These are phyloP conservation scores for silkworm (Bombyx mori) DNA, from an alignment of 1,140 invertebrate species.

Conservation along the genomic window DNA sequence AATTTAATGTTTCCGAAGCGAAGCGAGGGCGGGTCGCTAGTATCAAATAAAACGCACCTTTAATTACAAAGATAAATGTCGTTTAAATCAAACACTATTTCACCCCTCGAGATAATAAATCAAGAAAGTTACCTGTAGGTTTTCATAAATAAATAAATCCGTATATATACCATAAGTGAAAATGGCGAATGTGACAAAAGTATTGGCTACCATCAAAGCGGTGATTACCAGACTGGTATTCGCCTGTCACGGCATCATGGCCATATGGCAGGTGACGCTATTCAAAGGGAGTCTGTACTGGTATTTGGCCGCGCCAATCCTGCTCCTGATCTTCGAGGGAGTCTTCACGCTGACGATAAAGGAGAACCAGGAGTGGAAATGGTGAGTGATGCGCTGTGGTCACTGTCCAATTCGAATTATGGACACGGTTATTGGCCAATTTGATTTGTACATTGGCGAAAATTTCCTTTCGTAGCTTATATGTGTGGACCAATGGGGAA, in stretches of 20 bases:
- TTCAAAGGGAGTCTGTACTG: slow-evolving; percentile 83
- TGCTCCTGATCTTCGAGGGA: slow-evolving; percentile 84
- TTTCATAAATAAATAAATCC: neutral
- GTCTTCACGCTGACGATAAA: slow-evolving; percentile 88
- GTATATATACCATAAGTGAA: neutral
- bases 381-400: slow-evolving; percentile 70
- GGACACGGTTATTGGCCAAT: too few species aligned
- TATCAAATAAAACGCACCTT: too few species aligned
- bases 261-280: slow-evolving; percentile 85
- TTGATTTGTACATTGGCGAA: too few species aligned
- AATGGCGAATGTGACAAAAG: slow-evolving; percentile 76
- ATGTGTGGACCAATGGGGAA: too few species aligned
- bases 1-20: too few species aligned
- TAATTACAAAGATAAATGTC: too few species aligned
- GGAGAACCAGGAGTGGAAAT: slow-evolving; percentile 89
- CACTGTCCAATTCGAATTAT: too few species aligned
- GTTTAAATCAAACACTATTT: too few species aligned
- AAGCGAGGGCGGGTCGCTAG: too few species aligned
- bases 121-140: too few species aligned
- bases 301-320: slow-evolving; percentile 82
- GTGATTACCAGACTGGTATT: slow-evolving; percentile 86
- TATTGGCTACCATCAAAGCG: slow-evolving; percentile 85
- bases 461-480: too few species aligned
- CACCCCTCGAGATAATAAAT: too few species aligned
- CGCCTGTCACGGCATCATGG: slow-evolving; percentile 82